Evolutionary conservation across 1,140 invertebrate species (phyloP).

Genomic region (Procambarus virginalis): DNA sequence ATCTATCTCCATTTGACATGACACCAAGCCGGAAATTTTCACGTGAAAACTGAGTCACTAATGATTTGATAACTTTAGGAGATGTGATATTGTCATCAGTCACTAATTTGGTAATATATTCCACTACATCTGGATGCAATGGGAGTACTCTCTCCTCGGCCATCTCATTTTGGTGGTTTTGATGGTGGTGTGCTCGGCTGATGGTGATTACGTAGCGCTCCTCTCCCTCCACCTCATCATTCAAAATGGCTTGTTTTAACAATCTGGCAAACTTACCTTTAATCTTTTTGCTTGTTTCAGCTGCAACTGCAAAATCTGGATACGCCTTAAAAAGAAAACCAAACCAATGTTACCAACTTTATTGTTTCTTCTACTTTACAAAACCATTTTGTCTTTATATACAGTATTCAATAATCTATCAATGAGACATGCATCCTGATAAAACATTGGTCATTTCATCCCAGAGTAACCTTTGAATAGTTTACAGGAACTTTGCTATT

Average conservation of each 20-base stretch:
- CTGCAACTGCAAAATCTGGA: slow-evolving; percentile 6
- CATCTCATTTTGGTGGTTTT: slow-evolving; percentile 18
- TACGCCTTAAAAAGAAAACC: slow-evolving; percentile 18
- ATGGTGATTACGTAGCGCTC: slow-evolving; percentile 5
- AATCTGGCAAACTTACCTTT: slow-evolving; percentile 3
- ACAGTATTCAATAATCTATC: no score
- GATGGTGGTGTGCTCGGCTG: slow-evolving; percentile 18
- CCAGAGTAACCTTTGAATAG: no score
- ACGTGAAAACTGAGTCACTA: slow-evolving; percentile 16
- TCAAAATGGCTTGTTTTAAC: slow-evolving; percentile 14
- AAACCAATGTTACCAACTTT: background rate
- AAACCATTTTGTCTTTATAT: no score
- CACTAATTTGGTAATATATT: slow-evolving; percentile 9
- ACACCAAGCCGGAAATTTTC: background rate
- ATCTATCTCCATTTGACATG: background rate
- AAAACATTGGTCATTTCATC: no score
- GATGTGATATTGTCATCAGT: background rate
- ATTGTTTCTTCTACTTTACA: background rate
- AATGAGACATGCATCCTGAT: no score
- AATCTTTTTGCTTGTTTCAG: slow-evolving; percentile 29
- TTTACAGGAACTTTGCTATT: no score
- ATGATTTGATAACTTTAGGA: background rate
- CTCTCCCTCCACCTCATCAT: slow-evolving; percentile 7
- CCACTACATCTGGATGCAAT: background rate
- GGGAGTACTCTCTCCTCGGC: background rate